phyloP scores from a whole-genome alignment of 1,140 invertebrate genomes.

The Pachypeltis micranthus region DNA sequence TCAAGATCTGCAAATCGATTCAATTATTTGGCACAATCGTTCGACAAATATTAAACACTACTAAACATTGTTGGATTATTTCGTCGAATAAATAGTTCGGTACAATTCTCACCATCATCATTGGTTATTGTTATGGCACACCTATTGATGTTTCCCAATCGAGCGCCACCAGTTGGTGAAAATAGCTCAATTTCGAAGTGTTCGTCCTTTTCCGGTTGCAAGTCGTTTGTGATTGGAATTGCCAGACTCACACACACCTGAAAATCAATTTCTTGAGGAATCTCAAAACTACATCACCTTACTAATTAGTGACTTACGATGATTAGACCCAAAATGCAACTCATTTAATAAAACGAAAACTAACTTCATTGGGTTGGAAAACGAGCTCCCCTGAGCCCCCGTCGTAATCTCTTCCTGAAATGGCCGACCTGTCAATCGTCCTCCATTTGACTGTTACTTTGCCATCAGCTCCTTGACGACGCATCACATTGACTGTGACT shows the following conservation, averaged over 20 bases:
- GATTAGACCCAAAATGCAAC: too few relatives aligned
- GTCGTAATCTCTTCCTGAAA: slow-evolving; percentile 42
- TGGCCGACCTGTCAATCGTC: slow-evolving; percentile 47
- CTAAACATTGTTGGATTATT: too few relatives aligned
- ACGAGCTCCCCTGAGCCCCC: slow-evolving; percentile 41
- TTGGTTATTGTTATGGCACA: slow-evolving; percentile 54
- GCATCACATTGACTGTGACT: slow-evolving; percentile 41
- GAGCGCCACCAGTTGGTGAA: slow-evolving; percentile 42
- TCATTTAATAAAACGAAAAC: slow-evolving; percentile 1
- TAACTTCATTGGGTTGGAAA: slow-evolving; percentile 47
- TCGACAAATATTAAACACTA: too few relatives aligned
- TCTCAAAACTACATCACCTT: too few relatives aligned
- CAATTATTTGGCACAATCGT: too few relatives aligned
- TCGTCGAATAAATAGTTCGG: too few relatives aligned
- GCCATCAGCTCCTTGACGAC: slow-evolving; percentile 46
- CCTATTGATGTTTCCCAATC: slow-evolving; percentile 42
- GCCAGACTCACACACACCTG: slow-evolving; percentile 33
- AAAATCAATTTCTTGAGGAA: too few relatives aligned
- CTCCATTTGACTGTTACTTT: slow-evolving; percentile 43
- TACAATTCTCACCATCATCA: slow-evolving; percentile 52
- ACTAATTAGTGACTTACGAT: too few relatives aligned
- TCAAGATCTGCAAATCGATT: slow-evolving; percentile 52
- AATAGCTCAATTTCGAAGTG: slow-evolving; percentile 49
- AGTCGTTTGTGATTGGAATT: slow-evolving; percentile 49
- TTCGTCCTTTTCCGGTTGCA: slow-evolving; percentile 52